Evolutionary conservation across 2,113 vertebrate genomes (phyloP), one percentile per base, ranked within the genome.

Genomic region (Chloroceryle aenea): DNA sequence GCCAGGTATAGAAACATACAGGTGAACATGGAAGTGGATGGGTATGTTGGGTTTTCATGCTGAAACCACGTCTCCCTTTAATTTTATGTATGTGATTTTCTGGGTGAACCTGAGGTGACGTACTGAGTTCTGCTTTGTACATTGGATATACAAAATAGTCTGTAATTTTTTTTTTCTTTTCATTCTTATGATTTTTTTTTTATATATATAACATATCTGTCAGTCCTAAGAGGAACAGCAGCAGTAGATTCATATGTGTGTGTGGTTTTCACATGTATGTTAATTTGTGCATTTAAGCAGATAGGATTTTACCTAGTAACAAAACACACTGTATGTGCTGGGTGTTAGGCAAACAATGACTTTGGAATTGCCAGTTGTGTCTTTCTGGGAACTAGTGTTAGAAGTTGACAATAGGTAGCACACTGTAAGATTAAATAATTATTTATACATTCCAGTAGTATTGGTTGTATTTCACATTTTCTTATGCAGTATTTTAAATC

Each of bases 191-290:
- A 73, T 64, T 64, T 88, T 88, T 63, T 21, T 50, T 61, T 3
- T 3, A 2, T 32, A 4, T n/a, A 61, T 40, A 52, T 23, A 34
- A 61, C 45, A 21, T 12, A 20, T 47, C 0, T 43, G 14, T 38
- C 64, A 42, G 50, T 42, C 27, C 17, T 23, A 15, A 40, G 32
- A n/a, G 12, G 82, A 77, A 52, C 8, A 80, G 14, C 19, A 86
- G 42, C 79, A 76, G 48, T 29, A 66, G 63, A 26, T 58, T 9
- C 0, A 5, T 6, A 4, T 25, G 20, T 26, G 23, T 45, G 64
- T 50, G 27, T 11, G 20, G 9, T 47, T 76, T 36, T 78, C 61
- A 76, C 16, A 19, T 56, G 10, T 7, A 6, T 82, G 50, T 36
- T 79, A 13, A 64, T 85, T 48, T 90, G 16, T 48, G 14, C 77